These are phyloP conservation scores for Eurystomus gularis DNA, from an alignment of 2,113 vertebrate species.

Conservation along the genomic window DNA sequence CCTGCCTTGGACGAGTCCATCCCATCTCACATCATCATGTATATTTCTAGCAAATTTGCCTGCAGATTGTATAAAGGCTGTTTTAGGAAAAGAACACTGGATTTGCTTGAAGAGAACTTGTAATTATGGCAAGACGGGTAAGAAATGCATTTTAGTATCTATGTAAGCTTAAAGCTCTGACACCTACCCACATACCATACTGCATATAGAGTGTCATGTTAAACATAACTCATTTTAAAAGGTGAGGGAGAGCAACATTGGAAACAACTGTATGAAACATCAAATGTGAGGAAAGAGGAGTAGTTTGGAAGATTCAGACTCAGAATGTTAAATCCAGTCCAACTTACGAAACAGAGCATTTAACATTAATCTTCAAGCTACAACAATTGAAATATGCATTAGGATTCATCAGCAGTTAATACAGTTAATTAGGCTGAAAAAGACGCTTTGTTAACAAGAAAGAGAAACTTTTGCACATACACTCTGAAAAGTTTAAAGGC, in stretches of 20 bases:
- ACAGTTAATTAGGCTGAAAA: neutral
- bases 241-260: neutral
- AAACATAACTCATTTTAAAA: neutral
- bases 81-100: neutral
- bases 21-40: neutral
- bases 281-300: neutral
- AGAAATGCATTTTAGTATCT: neutral
- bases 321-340: neutral
- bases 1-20: neutral
- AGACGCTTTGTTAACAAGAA: neutral
- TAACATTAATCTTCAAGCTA: neutral
- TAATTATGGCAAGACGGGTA: neutral
- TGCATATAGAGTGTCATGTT: neutral
- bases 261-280: neutral
- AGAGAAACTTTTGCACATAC: neutral
- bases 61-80: accelerated
- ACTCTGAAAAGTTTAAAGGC: neutral
- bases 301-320: neutral
- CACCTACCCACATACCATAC: neutral
- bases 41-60: neutral
- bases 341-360: neutral
- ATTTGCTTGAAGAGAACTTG: neutral
- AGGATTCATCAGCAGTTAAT: neutral
- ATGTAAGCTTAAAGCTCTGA: neutral
- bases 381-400: neutral